Percentiles rank a stretch among this genome's conserved stretches.
phyloP scores from a whole-genome alignment of 1,140 invertebrate genomes.

The fruit fly (Drosophila melanogaster) region DNA sequence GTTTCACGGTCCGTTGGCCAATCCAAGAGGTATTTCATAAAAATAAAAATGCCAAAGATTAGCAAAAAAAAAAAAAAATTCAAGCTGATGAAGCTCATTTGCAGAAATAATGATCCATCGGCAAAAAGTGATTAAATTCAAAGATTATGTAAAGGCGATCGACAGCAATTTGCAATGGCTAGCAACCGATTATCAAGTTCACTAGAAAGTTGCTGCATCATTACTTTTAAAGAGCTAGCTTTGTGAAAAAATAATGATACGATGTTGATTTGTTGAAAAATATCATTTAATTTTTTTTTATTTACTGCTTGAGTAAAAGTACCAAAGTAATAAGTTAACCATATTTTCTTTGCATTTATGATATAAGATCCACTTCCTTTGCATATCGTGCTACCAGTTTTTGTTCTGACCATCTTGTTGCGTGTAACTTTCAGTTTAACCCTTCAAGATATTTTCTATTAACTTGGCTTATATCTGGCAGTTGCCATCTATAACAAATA shows the following conservation, averaged over 20 bases:
- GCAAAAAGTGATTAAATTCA: slow-evolving; percentile 40
- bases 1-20: slow-evolving; percentile 72
- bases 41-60: slow-evolving; percentile 28
- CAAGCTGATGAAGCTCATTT: slow-evolving; percentile 36
- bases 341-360: not conserved
- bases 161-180: slow-evolving; percentile 14
- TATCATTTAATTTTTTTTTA: not conserved
- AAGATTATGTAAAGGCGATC: slow-evolving; percentile 42
- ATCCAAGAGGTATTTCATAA: slow-evolving; percentile 28
- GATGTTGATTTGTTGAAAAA: not conserved
- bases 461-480: slow-evolving; percentile 40
- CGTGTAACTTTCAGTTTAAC: slow-evolving; percentile 26
- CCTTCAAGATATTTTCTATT: slow-evolving; percentile 21
- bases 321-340: not conserved
- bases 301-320: not conserved
- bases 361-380: not conserved
- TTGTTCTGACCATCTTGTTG: not conserved
- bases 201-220: slow-evolving; percentile 24
- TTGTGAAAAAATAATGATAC: not conserved
- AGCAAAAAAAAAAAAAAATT: slow-evolving; percentile 33
- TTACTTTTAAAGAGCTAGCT: slow-evolving; percentile 25
- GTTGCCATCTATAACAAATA: slow-evolving; percentile 62
- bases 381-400: slow-evolving; percentile 12
- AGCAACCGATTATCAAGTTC: slow-evolving; percentile 16
- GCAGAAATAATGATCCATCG: slow-evolving; percentile 35